Percentiles rank a stretch among this genome's conserved stretches.
Conservation (phyloP, 2,888 invertebrate genomes). For the Chloroclystis v-ata region DNA sequence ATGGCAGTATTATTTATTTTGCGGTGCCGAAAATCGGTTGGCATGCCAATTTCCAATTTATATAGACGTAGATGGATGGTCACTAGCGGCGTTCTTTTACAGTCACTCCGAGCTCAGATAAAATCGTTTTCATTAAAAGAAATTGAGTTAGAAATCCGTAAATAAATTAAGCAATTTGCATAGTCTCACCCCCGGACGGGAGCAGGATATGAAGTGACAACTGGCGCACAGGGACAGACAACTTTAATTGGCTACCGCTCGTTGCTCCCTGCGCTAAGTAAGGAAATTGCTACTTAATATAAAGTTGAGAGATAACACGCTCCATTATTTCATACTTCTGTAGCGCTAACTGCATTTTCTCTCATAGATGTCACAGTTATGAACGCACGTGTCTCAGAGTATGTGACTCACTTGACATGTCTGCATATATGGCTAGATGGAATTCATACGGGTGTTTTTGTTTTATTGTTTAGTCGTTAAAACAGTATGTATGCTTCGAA, state of each 20-base stretch:
- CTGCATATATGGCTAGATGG: neutral
- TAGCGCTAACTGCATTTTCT: neutral
- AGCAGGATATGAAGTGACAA: slow-evolving; percentile 52
- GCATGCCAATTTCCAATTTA: no score
- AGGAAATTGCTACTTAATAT: slow-evolving; percentile 26
- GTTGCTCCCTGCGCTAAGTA: slow-evolving; percentile 18
- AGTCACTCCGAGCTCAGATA: no score
- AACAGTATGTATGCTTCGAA: neutral
- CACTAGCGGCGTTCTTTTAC: neutral
- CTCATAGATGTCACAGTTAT: neutral
- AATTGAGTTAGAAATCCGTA: slow-evolving; percentile 14
- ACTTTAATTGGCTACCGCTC: slow-evolving; percentile 53
- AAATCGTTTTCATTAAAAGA: slow-evolving; percentile 2
- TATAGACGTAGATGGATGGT: no score
- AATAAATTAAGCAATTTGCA: slow-evolving; percentile 39
- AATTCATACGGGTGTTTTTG: neutral
- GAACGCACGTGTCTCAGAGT: neutral
- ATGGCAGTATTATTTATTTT: slow-evolving; percentile 48
- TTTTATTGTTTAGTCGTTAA: neutral
- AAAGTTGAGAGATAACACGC: slow-evolving; percentile 19
- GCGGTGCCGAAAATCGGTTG: slow-evolving; percentile 19
- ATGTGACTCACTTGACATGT: neutral
- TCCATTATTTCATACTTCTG: slow-evolving; percentile 7
- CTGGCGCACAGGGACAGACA: slow-evolving; percentile 45
- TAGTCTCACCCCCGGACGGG: slow-evolving; percentile 31